A percentile compares a stretch with the other conserved stretches of the same genome.
phyloP scores from a whole-genome alignment of 2,888 invertebrate species.

The Agrotis ipsilon region DNA sequence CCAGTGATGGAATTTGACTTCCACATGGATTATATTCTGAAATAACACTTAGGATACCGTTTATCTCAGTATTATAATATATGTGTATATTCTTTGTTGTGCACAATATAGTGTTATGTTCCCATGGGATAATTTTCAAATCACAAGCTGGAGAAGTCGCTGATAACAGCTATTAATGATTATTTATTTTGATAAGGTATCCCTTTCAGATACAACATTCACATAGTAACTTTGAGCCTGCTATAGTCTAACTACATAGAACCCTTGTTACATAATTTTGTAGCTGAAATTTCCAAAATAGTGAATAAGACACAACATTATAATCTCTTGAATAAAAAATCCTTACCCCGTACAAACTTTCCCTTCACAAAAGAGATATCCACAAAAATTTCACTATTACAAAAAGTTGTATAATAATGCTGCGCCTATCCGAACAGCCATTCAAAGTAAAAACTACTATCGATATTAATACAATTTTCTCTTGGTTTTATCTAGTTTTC shows the following conservation, averaged over 20 bases:
- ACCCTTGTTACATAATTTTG: not conserved
- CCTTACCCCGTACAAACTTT: conserved; percentile 16
- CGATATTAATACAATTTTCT: conserved; percentile 66
- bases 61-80: no score
- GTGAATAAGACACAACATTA: conserved; percentile 1
- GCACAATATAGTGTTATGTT: no score
- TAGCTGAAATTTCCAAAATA: conserved; percentile 5
- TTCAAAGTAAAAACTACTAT: conserved; percentile 58
- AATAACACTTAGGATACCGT: no score
- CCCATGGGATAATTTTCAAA: no score
- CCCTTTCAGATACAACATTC: not conserved
- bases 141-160: no score
- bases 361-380: conserved; percentile 41
- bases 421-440: conserved; percentile 31
- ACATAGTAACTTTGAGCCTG: not conserved
- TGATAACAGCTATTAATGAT: not conserved
- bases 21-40: no score
- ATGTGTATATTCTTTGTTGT: no score
- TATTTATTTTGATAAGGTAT: not conserved
- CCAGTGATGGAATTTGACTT: no score
- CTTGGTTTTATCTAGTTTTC: conserved; percentile 63
- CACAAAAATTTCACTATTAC: conserved; percentile 50
- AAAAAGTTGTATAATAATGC: conserved; percentile 52
- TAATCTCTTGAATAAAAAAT: conserved; percentile 35
- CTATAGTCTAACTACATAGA: not conserved